Percentiles rank a stretch among this genome's conserved stretches.
Conservation (phyloP, 2,797 vertebrate species). For the Atherinosoma microstoma region DNA sequence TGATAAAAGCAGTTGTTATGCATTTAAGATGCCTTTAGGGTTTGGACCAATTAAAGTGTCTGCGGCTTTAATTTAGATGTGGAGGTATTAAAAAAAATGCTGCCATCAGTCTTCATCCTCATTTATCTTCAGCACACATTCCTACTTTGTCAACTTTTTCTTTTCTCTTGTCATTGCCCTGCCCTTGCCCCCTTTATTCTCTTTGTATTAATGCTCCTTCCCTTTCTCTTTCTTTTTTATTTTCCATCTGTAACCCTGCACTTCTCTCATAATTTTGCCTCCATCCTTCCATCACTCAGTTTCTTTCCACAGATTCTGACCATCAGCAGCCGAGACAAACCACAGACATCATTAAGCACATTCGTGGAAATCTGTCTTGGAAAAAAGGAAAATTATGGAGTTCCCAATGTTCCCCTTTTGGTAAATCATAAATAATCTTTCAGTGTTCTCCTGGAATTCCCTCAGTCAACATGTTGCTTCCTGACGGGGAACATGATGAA, state of each 20-base stretch:
- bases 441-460: constrained; percentile 39
- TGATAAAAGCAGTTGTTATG: constrained; percentile 62
- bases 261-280: constrained; percentile 7
- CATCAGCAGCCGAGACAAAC: constrained; percentile 45
- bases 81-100: constrained; percentile 9
- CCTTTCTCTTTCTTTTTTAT: not conserved
- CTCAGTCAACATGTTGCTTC: constrained; percentile 43
- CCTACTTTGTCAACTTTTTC: not conserved
- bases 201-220: not conserved
- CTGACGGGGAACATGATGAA: constrained; percentile 35
- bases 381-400: constrained; percentile 41
- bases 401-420: constrained; percentile 16
- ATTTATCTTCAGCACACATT: not conserved
- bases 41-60: constrained; percentile 45
- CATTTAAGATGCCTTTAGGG: constrained; percentile 55
- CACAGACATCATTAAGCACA: constrained; percentile 58
- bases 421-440: constrained; percentile 32
- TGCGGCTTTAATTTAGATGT: constrained; percentile 45
- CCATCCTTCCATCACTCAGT: constrained; percentile 11
- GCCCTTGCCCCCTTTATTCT: not conserved
- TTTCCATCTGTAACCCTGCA: constrained; percentile 16
- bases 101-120: not conserved
- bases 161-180: not conserved
- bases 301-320: constrained; percentile 34
- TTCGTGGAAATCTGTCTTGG: constrained; percentile 44